Conservation (phyloP, 2,113 vertebrate species). For the Opisthocomus hoazin region DNA sequence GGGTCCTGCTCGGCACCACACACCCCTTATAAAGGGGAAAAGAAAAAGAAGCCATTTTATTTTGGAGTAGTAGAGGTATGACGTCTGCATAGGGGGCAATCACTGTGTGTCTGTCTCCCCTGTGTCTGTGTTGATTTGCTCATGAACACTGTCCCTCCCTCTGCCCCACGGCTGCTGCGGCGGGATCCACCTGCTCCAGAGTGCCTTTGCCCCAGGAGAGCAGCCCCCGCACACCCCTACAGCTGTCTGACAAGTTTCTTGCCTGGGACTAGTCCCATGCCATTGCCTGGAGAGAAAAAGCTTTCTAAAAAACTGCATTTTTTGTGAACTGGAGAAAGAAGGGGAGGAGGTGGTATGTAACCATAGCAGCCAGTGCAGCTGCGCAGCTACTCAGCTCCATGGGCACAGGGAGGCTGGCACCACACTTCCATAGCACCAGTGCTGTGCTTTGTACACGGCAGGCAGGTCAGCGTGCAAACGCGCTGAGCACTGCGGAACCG, state of each 20-base stretch:
- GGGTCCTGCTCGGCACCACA: not conserved
- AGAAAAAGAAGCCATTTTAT: not conserved
- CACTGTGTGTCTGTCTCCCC: not conserved
- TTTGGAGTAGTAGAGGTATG: not conserved
- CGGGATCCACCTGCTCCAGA: not conserved
- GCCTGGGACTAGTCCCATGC: not conserved
- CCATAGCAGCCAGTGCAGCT: slow-evolving; percentile 38
- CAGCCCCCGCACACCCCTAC: not conserved
- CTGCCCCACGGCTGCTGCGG: not conserved
- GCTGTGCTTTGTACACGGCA: not conserved
- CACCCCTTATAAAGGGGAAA: not conserved
- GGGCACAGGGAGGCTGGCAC: not conserved
- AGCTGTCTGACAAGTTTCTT: not conserved
- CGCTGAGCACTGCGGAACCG: not conserved
- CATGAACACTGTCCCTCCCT: too few species aligned
- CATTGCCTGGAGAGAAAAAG: not conserved
- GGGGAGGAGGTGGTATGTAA: not conserved
- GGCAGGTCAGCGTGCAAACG: not conserved
- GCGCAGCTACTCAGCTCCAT: not conserved
- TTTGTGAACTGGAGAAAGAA: not conserved
- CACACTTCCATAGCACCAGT: not conserved
- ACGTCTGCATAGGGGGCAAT: not conserved
- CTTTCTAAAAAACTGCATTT: not conserved
- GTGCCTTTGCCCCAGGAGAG: not conserved
- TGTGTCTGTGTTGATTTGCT: not conserved